Base-by-base conservation (phyloP, 2,113 vertebrate species). In the Pica pica region DNA sequence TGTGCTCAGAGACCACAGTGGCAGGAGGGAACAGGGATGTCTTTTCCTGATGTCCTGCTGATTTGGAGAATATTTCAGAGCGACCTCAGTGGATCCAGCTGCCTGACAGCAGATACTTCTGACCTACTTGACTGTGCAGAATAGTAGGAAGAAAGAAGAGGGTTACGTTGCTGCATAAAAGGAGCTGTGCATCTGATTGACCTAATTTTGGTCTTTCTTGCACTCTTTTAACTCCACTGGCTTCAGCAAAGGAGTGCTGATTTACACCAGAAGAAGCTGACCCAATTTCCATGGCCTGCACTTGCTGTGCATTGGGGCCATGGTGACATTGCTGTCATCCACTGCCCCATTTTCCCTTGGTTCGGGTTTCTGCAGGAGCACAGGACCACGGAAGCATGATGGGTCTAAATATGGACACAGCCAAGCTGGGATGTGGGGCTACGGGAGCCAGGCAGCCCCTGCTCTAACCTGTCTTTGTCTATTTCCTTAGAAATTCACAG, bases 141-240 rank as follows among this genome's bases (percentile, higher is more conserved):
- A 80, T 52, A 83, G 70, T 60, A 91, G 42, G 70, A 80, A 90
- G 78, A 59, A 94, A 44, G 74, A 93, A 83, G 55, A 94, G 70
- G 57, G 84, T 95, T 94, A 95, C 63, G 4, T 70, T 76, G 33
- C 93, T 87, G 50, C 74, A 80, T 59, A 85, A 94, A 96, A 94
- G 78, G 59, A 94, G n/a, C 74, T 44, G 67, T 87, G 89, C 91
- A 93, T 95, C 89, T 77, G 57, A 89, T 93, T 97, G 87, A 97
- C 94, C 95, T 94, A 93, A 94, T 97, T 97, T 75, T 94, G 91
- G 33, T 95, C 70, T 79, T 90, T 83, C 65, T 96, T 91, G 50
- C 39, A 42, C 55, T 93, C 81, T 87, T 89, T 83, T 85, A 93
- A 77, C 70, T 83, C 75, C 55, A 50, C 70, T 65, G 87, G 53